Percentiles rank a stretch among this genome's conserved stretches.
Conservation (phyloP, 2,888 invertebrate genomes). For the Spilosoma lubricipeda region DNA sequence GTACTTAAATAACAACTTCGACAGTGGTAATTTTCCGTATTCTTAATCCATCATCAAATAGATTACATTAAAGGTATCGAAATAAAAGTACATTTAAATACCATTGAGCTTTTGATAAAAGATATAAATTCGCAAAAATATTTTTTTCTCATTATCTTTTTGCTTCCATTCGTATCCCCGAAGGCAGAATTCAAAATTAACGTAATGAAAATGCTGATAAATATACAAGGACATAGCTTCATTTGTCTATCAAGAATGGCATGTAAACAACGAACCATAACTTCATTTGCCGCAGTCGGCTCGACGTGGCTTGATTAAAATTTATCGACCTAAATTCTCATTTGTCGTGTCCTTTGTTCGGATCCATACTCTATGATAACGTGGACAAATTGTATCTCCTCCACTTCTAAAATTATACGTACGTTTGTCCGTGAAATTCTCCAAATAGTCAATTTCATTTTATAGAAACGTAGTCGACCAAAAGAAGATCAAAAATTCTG, state of each 20-base stretch:
- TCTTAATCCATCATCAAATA: too few species aligned
- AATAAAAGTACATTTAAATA: background rate
- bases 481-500: too few species aligned
- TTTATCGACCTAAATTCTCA: constrained; percentile 70
- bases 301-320: constrained; percentile 65
- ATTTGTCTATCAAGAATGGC: constrained; percentile 52
- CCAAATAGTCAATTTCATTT: too few species aligned
- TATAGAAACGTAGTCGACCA: too few species aligned
- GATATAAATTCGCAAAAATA: background rate
- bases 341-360: constrained; percentile 53
- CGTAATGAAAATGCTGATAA: background rate
- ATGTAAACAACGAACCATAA: constrained; percentile 61
- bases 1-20: too few species aligned
- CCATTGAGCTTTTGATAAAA: background rate
- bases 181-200: background rate
- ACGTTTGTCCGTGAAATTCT: background rate
- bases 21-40: too few species aligned
- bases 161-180: background rate
- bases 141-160: background rate
- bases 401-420: background rate
- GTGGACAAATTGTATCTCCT: constrained; percentile 43
- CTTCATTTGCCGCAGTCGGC: constrained; percentile 62
- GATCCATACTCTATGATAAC: constrained; percentile 38
- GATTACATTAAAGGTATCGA: background rate
- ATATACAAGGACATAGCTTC: constrained; percentile 10